phyloP scores from a whole-genome alignment of 2,888 invertebrate genomes.

The Calameuta filiformis region DNA sequence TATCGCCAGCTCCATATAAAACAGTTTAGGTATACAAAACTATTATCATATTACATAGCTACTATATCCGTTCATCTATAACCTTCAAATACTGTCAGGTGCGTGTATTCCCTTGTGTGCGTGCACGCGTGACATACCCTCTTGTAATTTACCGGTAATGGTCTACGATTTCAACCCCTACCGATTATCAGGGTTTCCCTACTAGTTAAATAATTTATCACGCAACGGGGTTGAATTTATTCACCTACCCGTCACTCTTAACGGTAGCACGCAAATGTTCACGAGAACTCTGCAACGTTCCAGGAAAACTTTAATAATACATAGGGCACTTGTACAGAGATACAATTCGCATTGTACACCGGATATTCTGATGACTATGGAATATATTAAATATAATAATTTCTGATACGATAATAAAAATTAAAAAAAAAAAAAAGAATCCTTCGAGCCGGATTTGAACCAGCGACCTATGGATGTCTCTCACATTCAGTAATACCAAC shows the following conservation, averaged over 20 bases:
- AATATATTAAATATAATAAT: constrained; percentile 9
- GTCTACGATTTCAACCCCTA: background rate
- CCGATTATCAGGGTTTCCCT: background rate
- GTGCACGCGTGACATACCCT: background rate
- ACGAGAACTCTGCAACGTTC: background rate
- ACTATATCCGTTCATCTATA: background rate
- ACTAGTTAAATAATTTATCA: background rate
- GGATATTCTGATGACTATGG: background rate
- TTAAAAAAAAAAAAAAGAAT: background rate
- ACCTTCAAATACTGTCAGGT: background rate
- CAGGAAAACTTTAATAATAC: background rate
- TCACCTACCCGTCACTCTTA: constrained; percentile 1
- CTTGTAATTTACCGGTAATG: constrained; percentile 1
- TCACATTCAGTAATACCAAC: constrained; percentile 40
- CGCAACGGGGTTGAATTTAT: constrained; percentile 1
- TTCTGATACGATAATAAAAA: background rate
- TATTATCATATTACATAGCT: background rate
- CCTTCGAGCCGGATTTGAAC: constrained; percentile 64
- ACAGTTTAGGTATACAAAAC: background rate
- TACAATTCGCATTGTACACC: constrained; percentile 10
- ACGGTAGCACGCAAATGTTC: background rate
- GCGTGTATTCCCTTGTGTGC: background rate
- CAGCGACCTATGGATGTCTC: constrained; percentile 64
- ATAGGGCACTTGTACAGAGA: background rate
- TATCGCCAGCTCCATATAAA: background rate